phyloP scores from a whole-genome alignment of 2,797 vertebrate species.

The Xiphorhynchus erythropygius region DNA sequence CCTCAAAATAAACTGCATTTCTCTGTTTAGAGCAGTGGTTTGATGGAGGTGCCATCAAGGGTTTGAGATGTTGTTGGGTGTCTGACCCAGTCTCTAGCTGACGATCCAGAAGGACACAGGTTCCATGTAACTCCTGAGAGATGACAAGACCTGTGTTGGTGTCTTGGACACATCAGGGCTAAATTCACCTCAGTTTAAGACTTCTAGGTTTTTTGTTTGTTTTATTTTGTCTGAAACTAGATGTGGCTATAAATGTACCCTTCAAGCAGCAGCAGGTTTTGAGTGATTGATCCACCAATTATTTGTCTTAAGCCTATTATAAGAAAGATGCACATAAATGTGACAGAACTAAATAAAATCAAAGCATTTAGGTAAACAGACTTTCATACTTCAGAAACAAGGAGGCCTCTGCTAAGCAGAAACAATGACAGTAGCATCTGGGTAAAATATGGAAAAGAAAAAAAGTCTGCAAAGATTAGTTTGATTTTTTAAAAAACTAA shows the following conservation, averaged over 20 bases:
- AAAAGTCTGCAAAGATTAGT: background rate
- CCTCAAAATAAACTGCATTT: background rate
- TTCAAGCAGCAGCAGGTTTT: background rate
- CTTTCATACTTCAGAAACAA: background rate
- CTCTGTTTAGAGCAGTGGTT: background rate
- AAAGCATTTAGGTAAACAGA: background rate
- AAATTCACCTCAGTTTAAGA: background rate
- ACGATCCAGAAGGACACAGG: background rate
- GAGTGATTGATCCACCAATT: background rate
- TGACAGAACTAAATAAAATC: background rate
- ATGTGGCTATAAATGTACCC: background rate
- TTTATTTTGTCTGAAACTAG: background rate
- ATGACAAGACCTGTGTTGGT: background rate
- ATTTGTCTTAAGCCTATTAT: background rate
- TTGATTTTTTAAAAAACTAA: background rate
- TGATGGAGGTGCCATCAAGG: background rate
- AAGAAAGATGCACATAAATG: background rate
- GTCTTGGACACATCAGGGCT: background rate
- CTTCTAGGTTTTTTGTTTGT: background rate
- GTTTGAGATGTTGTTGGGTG: background rate
- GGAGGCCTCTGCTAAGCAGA: background rate
- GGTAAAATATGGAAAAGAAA: background rate
- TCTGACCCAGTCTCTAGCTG: background rate
- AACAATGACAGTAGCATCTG: background rate
- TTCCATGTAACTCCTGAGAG: background rate